A percentile compares a stretch with the other conserved stretches of the same genome.
Conservation (phyloP, 2,113 vertebrate species). For the Isurus oxyrinchus region DNA sequence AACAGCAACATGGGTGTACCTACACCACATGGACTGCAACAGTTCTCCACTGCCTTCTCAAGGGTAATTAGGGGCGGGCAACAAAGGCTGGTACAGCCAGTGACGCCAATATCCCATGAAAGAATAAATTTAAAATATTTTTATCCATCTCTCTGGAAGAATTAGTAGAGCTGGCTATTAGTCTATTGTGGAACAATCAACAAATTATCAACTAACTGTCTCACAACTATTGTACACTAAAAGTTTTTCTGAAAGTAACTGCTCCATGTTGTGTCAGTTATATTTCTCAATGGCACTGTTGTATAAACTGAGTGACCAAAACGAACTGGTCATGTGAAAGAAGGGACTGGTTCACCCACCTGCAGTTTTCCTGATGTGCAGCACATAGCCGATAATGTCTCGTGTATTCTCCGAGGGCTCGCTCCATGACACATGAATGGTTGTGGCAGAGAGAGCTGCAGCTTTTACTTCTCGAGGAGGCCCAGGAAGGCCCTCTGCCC, state of each 20-base stretch:
- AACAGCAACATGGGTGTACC: too few relatives aligned
- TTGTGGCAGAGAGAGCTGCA: slow-evolving; percentile 70
- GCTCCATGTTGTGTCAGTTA: neutral
- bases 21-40: too few relatives aligned
- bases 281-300: neutral
- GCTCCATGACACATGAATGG: slow-evolving; percentile 86
- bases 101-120: too few relatives aligned
- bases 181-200: neutral
- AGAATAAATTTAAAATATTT: neutral
- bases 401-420: slow-evolving; percentile 82
- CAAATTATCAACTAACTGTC: neutral
- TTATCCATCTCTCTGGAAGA: neutral
- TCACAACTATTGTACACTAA: neutral
- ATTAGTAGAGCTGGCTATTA: neutral
- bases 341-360: slow-evolving; percentile 52
- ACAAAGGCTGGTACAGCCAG: too few relatives aligned
- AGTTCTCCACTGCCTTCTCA: too few relatives aligned
- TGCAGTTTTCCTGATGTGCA: slow-evolving; percentile 82
- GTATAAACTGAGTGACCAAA: neutral
- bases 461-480: slow-evolving; percentile 72
- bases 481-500: slow-evolving; percentile 84
- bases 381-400: slow-evolving; percentile 94
- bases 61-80: too few relatives aligned
- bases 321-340: neutral
- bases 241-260: neutral